A percentile compares a stretch with the other conserved stretches of the same genome.
Evolutionary conservation across 2,888 invertebrate genomes (phyloP).

Genomic region (Lingula anatina): DNA sequence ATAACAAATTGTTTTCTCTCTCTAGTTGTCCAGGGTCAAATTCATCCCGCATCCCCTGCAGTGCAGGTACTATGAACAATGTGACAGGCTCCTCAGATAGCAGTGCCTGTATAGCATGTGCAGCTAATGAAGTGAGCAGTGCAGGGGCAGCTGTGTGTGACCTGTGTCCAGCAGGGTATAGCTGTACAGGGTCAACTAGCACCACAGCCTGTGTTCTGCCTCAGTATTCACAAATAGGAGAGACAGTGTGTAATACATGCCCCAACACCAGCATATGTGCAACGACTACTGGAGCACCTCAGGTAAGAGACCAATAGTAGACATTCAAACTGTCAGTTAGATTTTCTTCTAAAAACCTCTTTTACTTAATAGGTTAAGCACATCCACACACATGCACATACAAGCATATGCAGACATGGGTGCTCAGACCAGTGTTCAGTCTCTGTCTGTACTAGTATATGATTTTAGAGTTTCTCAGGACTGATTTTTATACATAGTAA

Average conservation of each 20-base stretch:
- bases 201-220: conserved; percentile 22
- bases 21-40: conserved; percentile 23
- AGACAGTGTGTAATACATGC: conserved; percentile 30
- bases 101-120: conserved; percentile 19
- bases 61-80: conserved; percentile 21
- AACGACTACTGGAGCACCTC: conserved; percentile 4
- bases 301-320: neutral
- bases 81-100: conserved; percentile 9
- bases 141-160: conserved; percentile 25
- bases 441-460: too few species aligned
- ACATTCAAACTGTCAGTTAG: conserved; percentile 17
- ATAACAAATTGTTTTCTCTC: too few species aligned
- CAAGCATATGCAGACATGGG: too few species aligned
- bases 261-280: conserved; percentile 32
- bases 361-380: too few species aligned
- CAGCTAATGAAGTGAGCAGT: conserved; percentile 17
- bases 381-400: too few species aligned
- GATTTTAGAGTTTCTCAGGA: neutral
- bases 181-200: conserved; percentile 17
- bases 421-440: too few species aligned
- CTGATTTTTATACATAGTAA: too few species aligned
- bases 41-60: conserved; percentile 15
- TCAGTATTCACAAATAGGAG: conserved; percentile 26
- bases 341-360: neutral
- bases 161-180: conserved; percentile 34